These are phyloP conservation scores for Epinotia bilunana DNA, from an alignment of 2,888 invertebrate genomes.

Conservation along the genomic window DNA sequence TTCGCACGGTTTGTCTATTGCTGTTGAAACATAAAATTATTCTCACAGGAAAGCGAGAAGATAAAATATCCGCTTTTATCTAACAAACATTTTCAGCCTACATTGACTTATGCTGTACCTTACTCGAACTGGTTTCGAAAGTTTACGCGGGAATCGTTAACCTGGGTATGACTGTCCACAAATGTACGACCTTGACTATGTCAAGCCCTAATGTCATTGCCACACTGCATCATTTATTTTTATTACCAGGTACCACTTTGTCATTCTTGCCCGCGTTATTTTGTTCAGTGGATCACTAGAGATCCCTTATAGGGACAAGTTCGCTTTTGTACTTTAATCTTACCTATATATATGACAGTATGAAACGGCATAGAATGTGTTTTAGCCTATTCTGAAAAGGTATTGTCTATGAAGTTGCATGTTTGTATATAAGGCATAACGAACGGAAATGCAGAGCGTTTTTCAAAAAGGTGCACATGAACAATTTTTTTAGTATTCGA, in stretches of 20 bases:
- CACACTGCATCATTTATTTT: neutral
- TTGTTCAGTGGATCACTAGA: neutral
- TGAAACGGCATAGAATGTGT: too few relatives aligned
- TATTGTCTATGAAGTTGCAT: too few relatives aligned
- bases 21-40: neutral
- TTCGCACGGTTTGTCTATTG: neutral
- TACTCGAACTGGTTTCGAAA: constrained; percentile 23
- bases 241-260: neutral
- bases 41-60: too few relatives aligned
- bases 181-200: neutral
- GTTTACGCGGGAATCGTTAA: constrained; percentile 17
- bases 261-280: neutral
- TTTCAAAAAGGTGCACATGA: too few relatives aligned
- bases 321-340: too few relatives aligned
- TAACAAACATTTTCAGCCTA: neutral
- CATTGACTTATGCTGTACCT: neutral
- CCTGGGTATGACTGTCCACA: constrained; percentile 1
- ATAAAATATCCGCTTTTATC: neutral
- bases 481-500: too few relatives aligned
- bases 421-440: too few relatives aligned
- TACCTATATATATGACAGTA: too few relatives aligned
- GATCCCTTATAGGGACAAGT: too few relatives aligned
- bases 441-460: too few relatives aligned
- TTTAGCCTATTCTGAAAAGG: too few relatives aligned
- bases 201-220: neutral